Conservation (phyloP, 2,888 invertebrate species). For the Therioaphis trifolii region DNA sequence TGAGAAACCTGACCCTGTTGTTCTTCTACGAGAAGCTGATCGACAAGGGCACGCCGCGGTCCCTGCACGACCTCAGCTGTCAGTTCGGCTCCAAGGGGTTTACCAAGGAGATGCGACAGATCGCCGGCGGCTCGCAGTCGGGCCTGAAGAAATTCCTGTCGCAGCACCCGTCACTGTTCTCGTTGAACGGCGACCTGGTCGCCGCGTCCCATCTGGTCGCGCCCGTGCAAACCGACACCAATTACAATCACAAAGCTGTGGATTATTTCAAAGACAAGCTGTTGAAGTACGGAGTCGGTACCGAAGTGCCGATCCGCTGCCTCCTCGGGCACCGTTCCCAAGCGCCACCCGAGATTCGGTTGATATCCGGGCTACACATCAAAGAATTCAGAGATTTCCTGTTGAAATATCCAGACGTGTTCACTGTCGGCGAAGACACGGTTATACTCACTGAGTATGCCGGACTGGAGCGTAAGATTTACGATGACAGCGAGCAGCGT, state of each 20-base stretch:
- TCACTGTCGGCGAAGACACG: slow-evolving; percentile 83
- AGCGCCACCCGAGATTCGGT: slow-evolving; percentile 96
- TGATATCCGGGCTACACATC: slow-evolving; percentile 93
- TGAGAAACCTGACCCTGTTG: slow-evolving; percentile 93
- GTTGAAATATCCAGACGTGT: slow-evolving; percentile 83
- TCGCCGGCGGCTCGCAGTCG: slow-evolving; percentile 94
- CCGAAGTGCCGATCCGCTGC: slow-evolving; percentile 96
- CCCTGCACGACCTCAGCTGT: slow-evolving; percentile 96
- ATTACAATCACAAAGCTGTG: slow-evolving; percentile 96
- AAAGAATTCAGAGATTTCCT: slow-evolving; percentile 94
- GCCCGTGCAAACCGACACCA: slow-evolving; percentile 24
- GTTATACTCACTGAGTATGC: slow-evolving; percentile 80
- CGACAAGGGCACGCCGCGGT: slow-evolving; percentile 95
- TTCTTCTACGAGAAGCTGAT: slow-evolving; percentile 98
- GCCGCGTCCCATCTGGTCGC: slow-evolving; percentile 73
- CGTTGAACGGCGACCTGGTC: slow-evolving; percentile 92
- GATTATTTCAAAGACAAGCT: slow-evolving; percentile 97
- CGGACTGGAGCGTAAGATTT: slow-evolving; percentile 76
- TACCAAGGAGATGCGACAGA: slow-evolving; percentile 98
- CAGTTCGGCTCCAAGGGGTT: slow-evolving; percentile 99
- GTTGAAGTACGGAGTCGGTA: slow-evolving; percentile 92
- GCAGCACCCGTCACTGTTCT: slow-evolving; percentile 96
- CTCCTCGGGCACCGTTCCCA: slow-evolving; percentile 95
- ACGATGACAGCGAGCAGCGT: slow-evolving; percentile 75
- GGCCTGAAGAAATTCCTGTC: slow-evolving; percentile 96